Conservation (phyloP, 1,140 invertebrate species). For the Rhagoletis pomonella region DNA sequence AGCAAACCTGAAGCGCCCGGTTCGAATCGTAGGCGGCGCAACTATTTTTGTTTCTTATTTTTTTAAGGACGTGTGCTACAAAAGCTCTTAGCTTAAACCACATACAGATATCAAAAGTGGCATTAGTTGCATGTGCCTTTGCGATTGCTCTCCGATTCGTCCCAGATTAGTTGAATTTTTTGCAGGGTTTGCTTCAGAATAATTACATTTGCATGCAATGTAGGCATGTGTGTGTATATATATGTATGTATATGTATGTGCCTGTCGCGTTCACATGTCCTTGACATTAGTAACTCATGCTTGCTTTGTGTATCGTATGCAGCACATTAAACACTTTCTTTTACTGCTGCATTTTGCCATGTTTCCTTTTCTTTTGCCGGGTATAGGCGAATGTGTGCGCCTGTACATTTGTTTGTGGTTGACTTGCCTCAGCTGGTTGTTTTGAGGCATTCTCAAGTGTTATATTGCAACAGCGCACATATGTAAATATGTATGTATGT, state of each 20-base stretch:
- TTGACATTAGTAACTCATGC: conserved; percentile 42
- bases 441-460: conserved; percentile 17
- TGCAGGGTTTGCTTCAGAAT: too few species aligned
- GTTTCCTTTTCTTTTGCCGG: background rate
- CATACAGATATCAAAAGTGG: too few species aligned
- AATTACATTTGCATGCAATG: too few species aligned
- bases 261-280: background rate
- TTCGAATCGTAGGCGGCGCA: too few species aligned
- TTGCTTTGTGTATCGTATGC: background rate
- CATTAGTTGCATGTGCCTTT: too few species aligned
- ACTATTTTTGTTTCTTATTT: too few species aligned
- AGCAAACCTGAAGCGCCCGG: too few species aligned
- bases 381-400: background rate
- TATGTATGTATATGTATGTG: background rate
- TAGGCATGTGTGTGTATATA: too few species aligned
- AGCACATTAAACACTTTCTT: background rate
- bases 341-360: background rate
- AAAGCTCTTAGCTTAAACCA: too few species aligned
- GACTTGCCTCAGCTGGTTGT: background rate
- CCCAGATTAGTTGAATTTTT: too few species aligned
- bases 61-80: too few species aligned
- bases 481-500: background rate
- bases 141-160: too few species aligned
- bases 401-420: background rate
- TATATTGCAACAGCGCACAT: background rate